These are phyloP conservation scores for Gopherus flavomarginatus DNA, from an alignment of 2,113 vertebrate genomes.

Conservation along the genomic window DNA sequence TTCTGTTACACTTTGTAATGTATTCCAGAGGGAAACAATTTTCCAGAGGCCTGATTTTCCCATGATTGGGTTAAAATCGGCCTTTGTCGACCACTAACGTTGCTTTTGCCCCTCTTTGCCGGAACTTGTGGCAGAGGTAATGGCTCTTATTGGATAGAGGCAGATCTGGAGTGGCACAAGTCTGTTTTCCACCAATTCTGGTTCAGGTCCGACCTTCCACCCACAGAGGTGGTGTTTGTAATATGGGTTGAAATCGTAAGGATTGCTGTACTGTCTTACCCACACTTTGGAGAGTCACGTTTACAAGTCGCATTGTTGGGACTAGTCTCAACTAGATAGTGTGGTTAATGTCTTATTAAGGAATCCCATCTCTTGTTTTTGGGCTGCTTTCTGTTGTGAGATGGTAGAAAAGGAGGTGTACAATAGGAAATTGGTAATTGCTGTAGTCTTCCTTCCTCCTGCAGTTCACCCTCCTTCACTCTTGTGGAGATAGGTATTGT, in stretches of 20 bases:
- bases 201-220: conserved; percentile 20
- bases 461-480: not conserved
- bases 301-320: fast-evolving
- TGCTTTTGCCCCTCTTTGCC: conserved; percentile 37
- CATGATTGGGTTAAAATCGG: fast-evolving
- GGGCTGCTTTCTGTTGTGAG: not conserved
- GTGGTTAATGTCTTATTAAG: not conserved
- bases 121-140: conserved; percentile 68
- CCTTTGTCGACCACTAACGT: conserved; percentile 27
- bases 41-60: not conserved
- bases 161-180: conserved; percentile 59
- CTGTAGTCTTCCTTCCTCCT: not conserved
- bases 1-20: not conserved
- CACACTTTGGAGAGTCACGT: not conserved
- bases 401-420: not conserved
- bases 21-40: not conserved
- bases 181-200: conserved; percentile 10
- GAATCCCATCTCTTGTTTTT: not conserved
- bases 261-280: not conserved
- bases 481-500: not conserved
- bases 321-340: not conserved
- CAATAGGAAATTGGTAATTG: not conserved
- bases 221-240: not conserved
- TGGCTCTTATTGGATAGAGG: conserved; percentile 58
- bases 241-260: not conserved